A percentile compares a stretch with the other conserved stretches of the same genome.
Conservation (phyloP, 2,113 vertebrate genomes). For the Oxygymnocypris stewartii region DNA sequence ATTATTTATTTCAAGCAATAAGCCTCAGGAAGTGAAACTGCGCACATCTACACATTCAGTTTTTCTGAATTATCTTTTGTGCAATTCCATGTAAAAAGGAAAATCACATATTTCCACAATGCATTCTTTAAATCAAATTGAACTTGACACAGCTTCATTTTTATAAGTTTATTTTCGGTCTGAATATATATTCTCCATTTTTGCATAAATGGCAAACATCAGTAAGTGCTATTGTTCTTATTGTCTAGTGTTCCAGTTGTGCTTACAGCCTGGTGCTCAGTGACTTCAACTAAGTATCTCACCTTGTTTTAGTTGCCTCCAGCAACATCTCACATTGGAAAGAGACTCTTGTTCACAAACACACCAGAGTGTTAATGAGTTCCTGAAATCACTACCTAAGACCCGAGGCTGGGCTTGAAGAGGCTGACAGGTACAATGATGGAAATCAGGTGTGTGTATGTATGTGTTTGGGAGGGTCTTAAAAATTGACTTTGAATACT, state of each 20-base stretch:
- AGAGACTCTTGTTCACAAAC: constrained; percentile 52
- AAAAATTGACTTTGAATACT: not conserved
- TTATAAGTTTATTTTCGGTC: not conserved
- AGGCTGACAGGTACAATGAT: constrained; percentile 64
- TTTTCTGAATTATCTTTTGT: not conserved
- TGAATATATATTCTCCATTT: not conserved
- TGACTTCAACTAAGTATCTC: constrained; percentile 67
- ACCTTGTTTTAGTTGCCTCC: constrained; percentile 62
- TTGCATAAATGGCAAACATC: not conserved
- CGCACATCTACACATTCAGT: not conserved
- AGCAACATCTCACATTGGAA: constrained; percentile 68
- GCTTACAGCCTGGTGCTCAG: constrained; percentile 45
- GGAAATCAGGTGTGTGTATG: constrained; percentile 14
- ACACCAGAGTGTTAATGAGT: constrained; percentile 68
- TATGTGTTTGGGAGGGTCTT: constrained; percentile 36
- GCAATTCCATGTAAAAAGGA: not conserved
- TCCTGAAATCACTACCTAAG: constrained; percentile 57
- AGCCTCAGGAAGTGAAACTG: not conserved
- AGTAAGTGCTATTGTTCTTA: not conserved
- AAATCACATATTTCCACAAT: not conserved
- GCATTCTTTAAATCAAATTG: not conserved
- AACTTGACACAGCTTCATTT: not conserved
- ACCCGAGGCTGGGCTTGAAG: constrained; percentile 52
- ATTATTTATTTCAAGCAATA: not conserved
- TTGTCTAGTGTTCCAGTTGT: constrained; percentile 32